Conservation (phyloP, 2,797 vertebrate genomes). For the Garrulus glandarius region DNA sequence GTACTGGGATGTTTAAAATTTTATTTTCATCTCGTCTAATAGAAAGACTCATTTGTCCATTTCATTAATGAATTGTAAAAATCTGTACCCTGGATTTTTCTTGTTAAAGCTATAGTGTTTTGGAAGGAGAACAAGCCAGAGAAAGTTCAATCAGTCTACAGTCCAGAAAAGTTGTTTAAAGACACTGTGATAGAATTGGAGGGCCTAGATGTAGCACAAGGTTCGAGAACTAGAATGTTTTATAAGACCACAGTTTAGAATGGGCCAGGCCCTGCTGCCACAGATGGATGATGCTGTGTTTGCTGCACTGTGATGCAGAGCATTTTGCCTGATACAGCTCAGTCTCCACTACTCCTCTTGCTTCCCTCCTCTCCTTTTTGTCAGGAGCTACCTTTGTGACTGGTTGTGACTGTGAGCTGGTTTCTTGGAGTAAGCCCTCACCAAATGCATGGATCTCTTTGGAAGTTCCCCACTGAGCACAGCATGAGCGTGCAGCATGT, state of each 20-base stretch:
- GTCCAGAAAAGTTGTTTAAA: neutral
- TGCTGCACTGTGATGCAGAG: neutral
- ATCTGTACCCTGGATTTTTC: neutral
- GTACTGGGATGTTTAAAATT: neutral
- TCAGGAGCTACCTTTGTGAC: neutral
- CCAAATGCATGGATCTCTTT: neutral
- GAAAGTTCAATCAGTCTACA: neutral
- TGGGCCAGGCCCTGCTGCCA: neutral
- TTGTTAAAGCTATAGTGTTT: neutral
- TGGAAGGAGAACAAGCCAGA: neutral
- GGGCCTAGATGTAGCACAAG: neutral
- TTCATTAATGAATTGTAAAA: neutral
- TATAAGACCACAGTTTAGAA: neutral
- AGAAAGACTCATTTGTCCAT: neutral
- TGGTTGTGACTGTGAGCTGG: neutral
- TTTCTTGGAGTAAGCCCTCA: neutral
- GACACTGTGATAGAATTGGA: neutral
- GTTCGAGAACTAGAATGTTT: neutral
- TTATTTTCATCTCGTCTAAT: neutral
- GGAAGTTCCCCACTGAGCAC: neutral
- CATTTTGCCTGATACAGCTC: neutral
- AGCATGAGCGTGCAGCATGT: neutral
- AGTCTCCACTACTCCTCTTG: neutral
- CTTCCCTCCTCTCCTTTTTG: neutral
- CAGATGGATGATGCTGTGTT: neutral